These are phyloP conservation scores for Oscheius sp. DNA, from an alignment of 2,888 invertebrate genomes.

Conservation along the genomic window DNA sequence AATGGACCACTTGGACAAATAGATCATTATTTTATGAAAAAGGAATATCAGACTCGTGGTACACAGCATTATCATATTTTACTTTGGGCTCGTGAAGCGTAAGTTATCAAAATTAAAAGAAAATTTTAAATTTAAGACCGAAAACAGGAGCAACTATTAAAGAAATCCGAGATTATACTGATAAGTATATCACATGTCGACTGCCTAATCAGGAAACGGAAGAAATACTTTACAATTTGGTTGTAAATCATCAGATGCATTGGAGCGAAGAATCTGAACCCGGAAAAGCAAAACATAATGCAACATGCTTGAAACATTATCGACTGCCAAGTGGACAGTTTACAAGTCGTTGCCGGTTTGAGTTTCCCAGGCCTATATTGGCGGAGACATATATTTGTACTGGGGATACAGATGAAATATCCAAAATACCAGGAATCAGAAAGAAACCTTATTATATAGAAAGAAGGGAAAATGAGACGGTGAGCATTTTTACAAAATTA, in stretches of 20 bases:
- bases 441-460: not conserved
- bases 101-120: too few relatives aligned
- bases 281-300: not conserved
- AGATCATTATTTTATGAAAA: not conserved
- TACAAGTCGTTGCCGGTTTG: not conserved
- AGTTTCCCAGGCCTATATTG: not conserved
- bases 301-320: not conserved
- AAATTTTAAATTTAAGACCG: too few relatives aligned
- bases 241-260: not conserved
- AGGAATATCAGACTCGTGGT: constrained; percentile 2
- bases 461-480: not conserved
- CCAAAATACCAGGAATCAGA: not conserved
- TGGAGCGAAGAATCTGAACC: too few relatives aligned
- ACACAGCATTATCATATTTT: not conserved
- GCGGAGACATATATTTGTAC: not conserved
- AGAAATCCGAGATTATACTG: not conserved
- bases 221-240: not conserved
- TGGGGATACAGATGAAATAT: not conserved
- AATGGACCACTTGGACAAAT: not conserved
- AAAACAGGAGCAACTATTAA: not conserved
- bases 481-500: too few relatives aligned
- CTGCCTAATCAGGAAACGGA: not conserved
- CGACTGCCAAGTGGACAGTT: not conserved
- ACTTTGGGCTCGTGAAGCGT: not conserved
- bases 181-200: not conserved